Percentiles rank a stretch among this genome's conserved stretches.
These are phyloP conservation scores for Bradynema listronoti DNA, from an alignment of 1,140 invertebrate genomes.

Conservation along the genomic window DNA sequence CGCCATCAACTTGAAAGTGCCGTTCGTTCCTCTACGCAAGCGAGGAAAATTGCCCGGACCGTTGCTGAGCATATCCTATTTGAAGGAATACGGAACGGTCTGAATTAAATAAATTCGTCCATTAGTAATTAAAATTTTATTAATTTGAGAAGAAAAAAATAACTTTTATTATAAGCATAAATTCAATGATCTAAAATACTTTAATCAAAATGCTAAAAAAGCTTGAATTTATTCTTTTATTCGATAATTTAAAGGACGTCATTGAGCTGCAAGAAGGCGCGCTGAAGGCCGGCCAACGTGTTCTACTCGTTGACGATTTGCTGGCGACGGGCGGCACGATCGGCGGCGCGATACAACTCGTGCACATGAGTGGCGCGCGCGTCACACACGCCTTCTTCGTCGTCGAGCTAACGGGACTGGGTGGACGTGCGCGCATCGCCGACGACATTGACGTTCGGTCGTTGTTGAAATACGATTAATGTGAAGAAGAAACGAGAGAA, in stretches of 20 bases:
- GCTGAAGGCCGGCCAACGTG: neutral
- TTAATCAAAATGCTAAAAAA: neutral
- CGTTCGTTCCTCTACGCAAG: slow-evolving; percentile 24
- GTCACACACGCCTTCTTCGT: too few relatives aligned
- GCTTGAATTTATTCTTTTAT: neutral
- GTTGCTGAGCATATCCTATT: slow-evolving; percentile 12
- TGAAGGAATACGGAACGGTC: slow-evolving; percentile 27
- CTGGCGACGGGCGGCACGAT: slow-evolving; percentile 9
- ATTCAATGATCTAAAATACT: neutral
- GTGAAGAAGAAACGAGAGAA: too few relatives aligned
- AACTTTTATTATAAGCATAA: neutral
- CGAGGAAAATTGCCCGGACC: slow-evolving; percentile 21
- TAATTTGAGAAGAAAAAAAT: neutral
- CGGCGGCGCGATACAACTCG: neutral
- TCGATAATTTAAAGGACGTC: slow-evolving; percentile 9
- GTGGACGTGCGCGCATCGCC: too few relatives aligned
- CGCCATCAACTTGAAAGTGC: slow-evolving; percentile 13
- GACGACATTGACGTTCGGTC: too few relatives aligned
- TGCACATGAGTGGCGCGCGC: too few relatives aligned
- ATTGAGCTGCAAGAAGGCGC: slow-evolving; percentile 13
- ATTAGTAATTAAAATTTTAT: neutral
- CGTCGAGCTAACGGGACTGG: too few relatives aligned
- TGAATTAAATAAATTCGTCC: neutral
- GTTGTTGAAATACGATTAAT: too few relatives aligned
- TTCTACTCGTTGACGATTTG: slow-evolving; percentile 21